Conservation (phyloP, 2,888 invertebrate genomes). For the Melanostoma scalare region DNA sequence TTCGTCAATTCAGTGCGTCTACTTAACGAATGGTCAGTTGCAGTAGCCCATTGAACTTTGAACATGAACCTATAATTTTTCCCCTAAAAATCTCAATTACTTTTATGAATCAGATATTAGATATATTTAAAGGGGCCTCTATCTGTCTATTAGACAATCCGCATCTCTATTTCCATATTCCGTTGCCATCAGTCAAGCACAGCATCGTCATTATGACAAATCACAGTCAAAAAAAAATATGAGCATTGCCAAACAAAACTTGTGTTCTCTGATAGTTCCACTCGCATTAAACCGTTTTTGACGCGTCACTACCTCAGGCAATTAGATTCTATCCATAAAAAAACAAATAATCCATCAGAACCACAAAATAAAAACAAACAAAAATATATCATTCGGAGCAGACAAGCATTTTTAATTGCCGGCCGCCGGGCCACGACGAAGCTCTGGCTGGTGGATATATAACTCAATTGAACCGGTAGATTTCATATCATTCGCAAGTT, state of each 20-base stretch:
- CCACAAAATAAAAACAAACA: conserved; percentile 27
- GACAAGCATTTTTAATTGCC: conserved; percentile 47
- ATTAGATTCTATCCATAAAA: conserved; percentile 25
- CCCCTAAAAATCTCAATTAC: too few relatives aligned
- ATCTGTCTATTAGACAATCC: too few relatives aligned
- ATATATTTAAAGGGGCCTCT: too few relatives aligned
- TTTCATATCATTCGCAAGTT: conserved; percentile 60
- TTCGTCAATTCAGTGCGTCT: too few relatives aligned
- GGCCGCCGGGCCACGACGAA: conserved; percentile 26
- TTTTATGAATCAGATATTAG: too few relatives aligned
- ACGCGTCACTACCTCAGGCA: conserved; percentile 43
- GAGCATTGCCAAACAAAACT: conserved; percentile 43
- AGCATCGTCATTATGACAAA: conserved; percentile 53
- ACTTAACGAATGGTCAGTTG: too few relatives aligned
- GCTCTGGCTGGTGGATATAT: conserved; percentile 51
- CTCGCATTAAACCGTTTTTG: conserved; percentile 11
- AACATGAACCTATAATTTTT: too few relatives aligned
- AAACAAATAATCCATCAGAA: conserved; percentile 11
- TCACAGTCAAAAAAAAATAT: conserved; percentile 46
- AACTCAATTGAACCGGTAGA: conserved; percentile 48
- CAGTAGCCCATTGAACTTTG: too few relatives aligned
- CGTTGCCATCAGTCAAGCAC: conserved; percentile 27
- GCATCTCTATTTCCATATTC: too few relatives aligned
- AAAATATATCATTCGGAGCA: conserved; percentile 12
- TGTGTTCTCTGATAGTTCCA: conserved; percentile 23